These are phyloP conservation scores for Puma concolor DNA, from an alignment of 2,113 vertebrate species.

Conservation along the genomic window DNA sequence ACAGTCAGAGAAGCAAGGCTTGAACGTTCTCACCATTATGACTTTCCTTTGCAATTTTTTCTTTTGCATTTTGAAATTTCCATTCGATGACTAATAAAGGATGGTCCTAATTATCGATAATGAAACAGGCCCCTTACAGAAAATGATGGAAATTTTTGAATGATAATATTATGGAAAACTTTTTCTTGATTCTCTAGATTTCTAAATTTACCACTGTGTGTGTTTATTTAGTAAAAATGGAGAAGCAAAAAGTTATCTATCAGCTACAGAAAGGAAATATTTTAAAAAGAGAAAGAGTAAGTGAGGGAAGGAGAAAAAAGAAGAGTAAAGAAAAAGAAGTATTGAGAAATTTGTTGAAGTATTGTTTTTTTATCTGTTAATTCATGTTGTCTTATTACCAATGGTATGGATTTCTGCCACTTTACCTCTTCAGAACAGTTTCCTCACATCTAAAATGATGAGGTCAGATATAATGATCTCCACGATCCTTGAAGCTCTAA, in stretches of 20 bases:
- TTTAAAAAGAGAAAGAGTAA: background rate
- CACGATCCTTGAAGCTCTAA: background rate
- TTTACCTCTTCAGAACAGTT: background rate
- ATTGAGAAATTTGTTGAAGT: background rate
- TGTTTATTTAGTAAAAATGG: background rate
- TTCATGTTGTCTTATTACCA: background rate
- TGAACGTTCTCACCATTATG: background rate
- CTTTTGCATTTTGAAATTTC: background rate
- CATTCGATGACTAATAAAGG: background rate
- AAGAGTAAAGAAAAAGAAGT: background rate
- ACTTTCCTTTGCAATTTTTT: background rate
- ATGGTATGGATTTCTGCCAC: background rate
- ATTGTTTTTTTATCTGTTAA: background rate
- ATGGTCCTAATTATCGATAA: background rate
- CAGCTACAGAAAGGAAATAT: background rate
- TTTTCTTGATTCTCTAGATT: background rate
- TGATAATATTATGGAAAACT: background rate
- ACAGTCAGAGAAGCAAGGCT: background rate
- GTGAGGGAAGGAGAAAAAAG: fast-evolving
- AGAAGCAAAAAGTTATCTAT: background rate
- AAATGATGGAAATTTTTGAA: background rate
- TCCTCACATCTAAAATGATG: background rate
- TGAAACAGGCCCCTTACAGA: background rate
- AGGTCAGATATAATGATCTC: background rate
- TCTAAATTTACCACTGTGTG: background rate